Evolutionary conservation across 2,888 invertebrate genomes (phyloP).

Genomic region (Lycaena phlaeas): DNA sequence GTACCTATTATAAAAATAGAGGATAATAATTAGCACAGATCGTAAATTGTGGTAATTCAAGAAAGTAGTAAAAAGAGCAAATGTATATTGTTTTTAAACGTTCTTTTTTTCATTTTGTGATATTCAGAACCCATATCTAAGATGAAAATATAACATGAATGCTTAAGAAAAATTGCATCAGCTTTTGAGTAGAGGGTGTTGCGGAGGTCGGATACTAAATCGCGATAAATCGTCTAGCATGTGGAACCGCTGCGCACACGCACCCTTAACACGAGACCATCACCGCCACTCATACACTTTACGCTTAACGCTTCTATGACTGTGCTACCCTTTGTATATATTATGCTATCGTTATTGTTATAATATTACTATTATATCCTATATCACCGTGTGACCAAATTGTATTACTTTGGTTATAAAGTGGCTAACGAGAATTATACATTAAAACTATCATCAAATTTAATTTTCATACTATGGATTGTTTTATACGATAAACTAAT

Average conservation of each 20-base stretch:
- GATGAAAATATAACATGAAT: no score
- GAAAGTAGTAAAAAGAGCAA: no score
- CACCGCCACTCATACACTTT: conserved; percentile 32
- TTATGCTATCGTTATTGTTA: conserved; percentile 27
- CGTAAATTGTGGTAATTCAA: no score
- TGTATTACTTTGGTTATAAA: conserved; percentile 36
- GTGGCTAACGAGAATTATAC: conserved; percentile 10
- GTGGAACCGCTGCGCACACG: conserved; percentile 14
- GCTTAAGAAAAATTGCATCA: no score
- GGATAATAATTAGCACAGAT: no score
- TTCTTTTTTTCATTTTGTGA: no score
- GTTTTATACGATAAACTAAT: background rate
- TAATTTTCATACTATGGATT: conserved; percentile 5
- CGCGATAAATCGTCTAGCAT: conserved; percentile 15
- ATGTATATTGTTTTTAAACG: no score
- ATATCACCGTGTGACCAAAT: conserved; percentile 33
- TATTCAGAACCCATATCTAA: no score
- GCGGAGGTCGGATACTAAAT: conserved; percentile 13
- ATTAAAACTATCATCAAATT: background rate
- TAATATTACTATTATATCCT: conserved; percentile 22
- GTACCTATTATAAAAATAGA: no score
- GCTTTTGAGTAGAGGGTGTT: conserved; percentile 12
- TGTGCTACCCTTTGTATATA: conserved; percentile 41
- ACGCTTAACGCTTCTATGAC: conserved; percentile 38
- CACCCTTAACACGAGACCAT: conserved; percentile 31